phyloP scores from a whole-genome alignment of 37 sponge, comb jelly and placozoan genomes.

The Agelas oroides region DNA sequence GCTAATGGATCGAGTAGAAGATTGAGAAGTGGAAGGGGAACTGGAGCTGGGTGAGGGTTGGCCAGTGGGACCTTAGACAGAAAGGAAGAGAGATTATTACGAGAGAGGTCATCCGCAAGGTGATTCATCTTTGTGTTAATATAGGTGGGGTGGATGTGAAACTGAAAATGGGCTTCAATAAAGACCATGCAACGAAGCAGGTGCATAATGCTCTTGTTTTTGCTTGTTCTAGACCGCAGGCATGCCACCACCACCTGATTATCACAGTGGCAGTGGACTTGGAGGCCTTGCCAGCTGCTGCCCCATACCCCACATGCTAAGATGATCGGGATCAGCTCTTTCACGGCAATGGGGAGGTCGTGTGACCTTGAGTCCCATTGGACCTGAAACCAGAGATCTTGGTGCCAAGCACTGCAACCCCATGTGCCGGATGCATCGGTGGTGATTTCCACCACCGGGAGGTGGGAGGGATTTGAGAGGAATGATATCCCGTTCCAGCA shows the following conservation, averaged over 20 bases:
- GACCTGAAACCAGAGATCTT: conserved; percentile 66
- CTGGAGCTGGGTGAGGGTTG: neutral
- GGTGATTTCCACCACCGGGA: neutral
- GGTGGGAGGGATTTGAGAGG: neutral
- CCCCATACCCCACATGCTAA: conserved; percentile 46
- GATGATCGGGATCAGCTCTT: conserved; percentile 52
- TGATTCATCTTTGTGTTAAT: conserved; percentile 18
- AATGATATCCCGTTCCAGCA: conserved; percentile 25
- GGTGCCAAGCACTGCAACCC: conserved; percentile 71
- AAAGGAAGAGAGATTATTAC: conserved; percentile 41
- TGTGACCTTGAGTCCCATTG: conserved; percentile 25
- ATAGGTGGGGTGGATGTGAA: neutral
- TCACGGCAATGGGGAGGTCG: conserved; percentile 37
- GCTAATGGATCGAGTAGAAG: conserved; percentile 6
- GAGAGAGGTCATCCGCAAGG: conserved; percentile 59
- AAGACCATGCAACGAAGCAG: conserved; percentile 52
- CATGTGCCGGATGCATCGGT: conserved; percentile 66
- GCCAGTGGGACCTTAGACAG: conserved; percentile 48
- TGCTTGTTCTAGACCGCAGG: conserved; percentile 12
- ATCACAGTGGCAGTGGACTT: conserved; percentile 50
- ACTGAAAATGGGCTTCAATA: conserved; percentile 10
- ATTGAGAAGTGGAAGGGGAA: conserved; percentile 1
- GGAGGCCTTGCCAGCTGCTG: conserved; percentile 8
- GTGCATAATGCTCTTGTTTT: conserved; percentile 25
- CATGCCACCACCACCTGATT: conserved; percentile 55